Evolutionary conservation across 2,113 vertebrate species (phyloP).

Genomic region (Nycticryphes semicollaris): DNA sequence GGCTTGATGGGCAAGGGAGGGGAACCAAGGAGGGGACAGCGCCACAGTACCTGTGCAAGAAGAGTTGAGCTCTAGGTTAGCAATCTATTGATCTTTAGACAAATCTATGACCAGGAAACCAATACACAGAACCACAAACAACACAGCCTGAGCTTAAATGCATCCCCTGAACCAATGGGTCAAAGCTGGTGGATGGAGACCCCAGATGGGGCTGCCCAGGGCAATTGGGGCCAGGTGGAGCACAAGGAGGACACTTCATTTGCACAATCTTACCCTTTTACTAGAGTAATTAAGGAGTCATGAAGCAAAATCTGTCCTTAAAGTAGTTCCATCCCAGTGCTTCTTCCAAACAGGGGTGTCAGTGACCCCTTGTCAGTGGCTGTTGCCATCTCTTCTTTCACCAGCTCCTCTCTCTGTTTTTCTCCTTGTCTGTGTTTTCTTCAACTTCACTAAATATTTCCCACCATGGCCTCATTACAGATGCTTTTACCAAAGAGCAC

Average conservation of each 20-base stretch:
- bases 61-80: rapidly evolving
- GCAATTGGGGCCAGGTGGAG: neutral
- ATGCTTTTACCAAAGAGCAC: neutral
- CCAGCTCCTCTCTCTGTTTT: neutral
- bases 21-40: no score
- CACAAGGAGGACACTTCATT: neutral
- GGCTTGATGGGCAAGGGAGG: rapidly evolving
- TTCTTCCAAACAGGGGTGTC: neutral
- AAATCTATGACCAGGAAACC: rapidly evolving
- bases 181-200: neutral
- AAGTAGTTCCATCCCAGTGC: neutral
- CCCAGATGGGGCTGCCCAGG: neutral
- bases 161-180: neutral
- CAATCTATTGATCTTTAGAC: rapidly evolving
- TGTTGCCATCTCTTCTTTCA: neutral
- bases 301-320: neutral
- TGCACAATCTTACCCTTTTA: neutral
- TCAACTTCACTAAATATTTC: neutral
- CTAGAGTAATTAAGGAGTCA: neutral
- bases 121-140: rapidly evolving
- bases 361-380: neutral
- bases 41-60: rapidly evolving
- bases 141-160: neutral
- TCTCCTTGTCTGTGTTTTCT: neutral
- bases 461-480: neutral